phyloP scores from a whole-genome alignment of 2,797 vertebrate genomes.

The Lemur catta region DNA sequence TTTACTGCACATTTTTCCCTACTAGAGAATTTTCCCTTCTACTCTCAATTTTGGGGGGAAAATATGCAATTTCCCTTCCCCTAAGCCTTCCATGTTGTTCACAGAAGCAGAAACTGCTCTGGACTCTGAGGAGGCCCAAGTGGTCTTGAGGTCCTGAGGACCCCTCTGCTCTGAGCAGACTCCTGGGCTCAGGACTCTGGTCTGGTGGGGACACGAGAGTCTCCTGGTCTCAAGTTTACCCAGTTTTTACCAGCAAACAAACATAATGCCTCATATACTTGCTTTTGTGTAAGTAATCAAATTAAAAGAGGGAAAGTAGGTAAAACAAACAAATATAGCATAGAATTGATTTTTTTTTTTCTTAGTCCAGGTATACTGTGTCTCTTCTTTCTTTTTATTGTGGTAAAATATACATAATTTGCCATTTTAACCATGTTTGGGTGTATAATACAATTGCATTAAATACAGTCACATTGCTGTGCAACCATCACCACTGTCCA shows the following conservation, averaged over 20 bases:
- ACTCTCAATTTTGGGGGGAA: neutral
- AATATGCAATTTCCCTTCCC: neutral
- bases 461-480: neutral
- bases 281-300: neutral
- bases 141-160: neutral
- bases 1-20: neutral
- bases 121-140: neutral
- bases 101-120: neutral
- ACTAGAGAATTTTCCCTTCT: neutral
- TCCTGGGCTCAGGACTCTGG: neutral
- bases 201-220: neutral
- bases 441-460: neutral
- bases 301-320: neutral
- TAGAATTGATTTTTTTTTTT: neutral
- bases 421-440: neutral
- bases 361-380: neutral
- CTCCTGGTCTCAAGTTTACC: neutral
- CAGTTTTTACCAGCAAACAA: neutral
- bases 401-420: neutral
- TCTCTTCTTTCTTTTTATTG: conserved; percentile 6
- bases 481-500: no score
- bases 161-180: neutral
- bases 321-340: neutral
- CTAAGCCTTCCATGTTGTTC: neutral
- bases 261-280: neutral